Conservation (phyloP, 2,888 invertebrate genomes). For the Chironomus tentans region DNA sequence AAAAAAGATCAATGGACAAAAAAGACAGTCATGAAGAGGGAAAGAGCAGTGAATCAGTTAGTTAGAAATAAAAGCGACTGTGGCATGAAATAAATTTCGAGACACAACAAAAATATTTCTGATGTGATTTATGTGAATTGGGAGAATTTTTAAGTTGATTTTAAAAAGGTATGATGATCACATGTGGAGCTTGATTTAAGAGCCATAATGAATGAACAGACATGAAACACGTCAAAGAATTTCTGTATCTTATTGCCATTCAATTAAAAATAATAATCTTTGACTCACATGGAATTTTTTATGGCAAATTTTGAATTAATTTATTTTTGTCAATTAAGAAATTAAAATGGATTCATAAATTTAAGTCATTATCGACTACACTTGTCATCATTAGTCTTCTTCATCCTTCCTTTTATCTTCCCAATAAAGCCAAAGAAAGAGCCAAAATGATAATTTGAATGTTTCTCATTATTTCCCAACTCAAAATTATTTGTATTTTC, state of each 20-base stretch:
- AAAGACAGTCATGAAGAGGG: neutral
- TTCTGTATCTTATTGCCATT: neutral
- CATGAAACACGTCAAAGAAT: neutral
- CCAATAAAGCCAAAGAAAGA: no score
- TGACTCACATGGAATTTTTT: neutral
- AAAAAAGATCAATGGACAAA: neutral
- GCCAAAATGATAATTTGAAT: no score
- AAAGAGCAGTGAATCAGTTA: neutral
- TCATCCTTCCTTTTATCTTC: no score
- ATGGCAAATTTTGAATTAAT: neutral
- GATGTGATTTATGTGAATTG: constrained; percentile 10
- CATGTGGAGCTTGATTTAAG: constrained; percentile 6
- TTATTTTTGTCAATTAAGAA: neutral
- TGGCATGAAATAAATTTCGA: neutral
- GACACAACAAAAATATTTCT: neutral
- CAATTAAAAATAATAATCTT: neutral
- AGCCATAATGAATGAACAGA: neutral
- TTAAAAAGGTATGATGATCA: neutral
- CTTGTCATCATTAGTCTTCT: no score
- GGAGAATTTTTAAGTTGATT: no score
- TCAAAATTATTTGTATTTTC: no score
- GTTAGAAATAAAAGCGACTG: neutral
- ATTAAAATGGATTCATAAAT: neutral
- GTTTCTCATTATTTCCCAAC: no score
- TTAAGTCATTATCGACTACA: neutral